Evolutionary conservation across 2,113 vertebrate species (phyloP).

Genomic region (Physeter macrocephalus): DNA sequence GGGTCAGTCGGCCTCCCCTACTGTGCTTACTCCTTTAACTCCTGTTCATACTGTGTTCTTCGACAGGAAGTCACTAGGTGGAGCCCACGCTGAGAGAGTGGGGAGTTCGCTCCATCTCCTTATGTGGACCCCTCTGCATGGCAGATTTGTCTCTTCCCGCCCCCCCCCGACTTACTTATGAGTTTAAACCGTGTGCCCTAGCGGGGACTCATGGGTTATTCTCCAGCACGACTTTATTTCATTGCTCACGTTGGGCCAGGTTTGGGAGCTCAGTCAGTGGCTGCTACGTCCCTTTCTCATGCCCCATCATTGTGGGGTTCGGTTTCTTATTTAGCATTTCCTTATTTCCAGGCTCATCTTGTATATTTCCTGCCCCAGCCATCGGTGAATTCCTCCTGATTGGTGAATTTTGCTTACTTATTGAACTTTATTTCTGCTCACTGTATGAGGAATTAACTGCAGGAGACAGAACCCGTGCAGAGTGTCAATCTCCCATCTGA

Average conservation of each 20-base stretch:
- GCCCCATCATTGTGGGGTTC: fast-evolving
- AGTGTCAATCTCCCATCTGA: not conserved
- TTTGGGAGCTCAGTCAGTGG: not conserved
- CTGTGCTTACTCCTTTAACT: fast-evolving
- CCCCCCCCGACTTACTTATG: too few relatives aligned
- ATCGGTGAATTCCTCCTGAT: not conserved
- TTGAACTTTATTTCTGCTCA: not conserved
- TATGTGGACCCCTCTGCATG: not conserved
- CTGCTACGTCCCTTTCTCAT: not conserved
- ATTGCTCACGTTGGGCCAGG: not conserved
- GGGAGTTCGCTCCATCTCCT: not conserved
- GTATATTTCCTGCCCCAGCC: not conserved
- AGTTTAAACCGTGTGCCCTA: not conserved
- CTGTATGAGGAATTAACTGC: not conserved
- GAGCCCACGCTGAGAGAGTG: not conserved
- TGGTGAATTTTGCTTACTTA: not conserved
- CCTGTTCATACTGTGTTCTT: not conserved
- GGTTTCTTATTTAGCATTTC: not conserved
- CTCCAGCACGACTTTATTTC: not conserved
- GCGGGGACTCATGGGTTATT: fast-evolving
- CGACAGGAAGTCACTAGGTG: not conserved
- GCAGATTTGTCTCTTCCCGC: not conserved
- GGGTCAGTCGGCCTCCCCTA: too few relatives aligned
- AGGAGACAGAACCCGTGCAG: too few relatives aligned
- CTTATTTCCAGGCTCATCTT: not conserved